These are phyloP conservation scores for Charadrius vociferus DNA, from an alignment of 2,113 vertebrate genomes.

Conservation along the genomic window DNA sequence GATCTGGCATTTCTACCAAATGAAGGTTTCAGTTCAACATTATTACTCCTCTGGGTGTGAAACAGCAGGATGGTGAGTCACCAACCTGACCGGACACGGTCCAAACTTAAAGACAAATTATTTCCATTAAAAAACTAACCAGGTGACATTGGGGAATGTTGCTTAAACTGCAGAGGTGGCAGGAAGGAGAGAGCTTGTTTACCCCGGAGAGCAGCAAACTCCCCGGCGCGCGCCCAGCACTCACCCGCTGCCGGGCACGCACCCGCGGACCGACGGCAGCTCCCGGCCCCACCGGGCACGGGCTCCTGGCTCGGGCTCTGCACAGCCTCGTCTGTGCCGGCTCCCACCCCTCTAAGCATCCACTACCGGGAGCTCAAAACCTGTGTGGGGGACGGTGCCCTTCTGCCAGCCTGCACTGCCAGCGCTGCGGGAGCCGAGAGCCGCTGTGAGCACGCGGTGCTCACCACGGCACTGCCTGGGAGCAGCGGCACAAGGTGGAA, in stretches of 20 bases:
- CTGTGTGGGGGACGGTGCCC: too few relatives aligned
- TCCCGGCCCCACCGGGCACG: rapidly evolving
- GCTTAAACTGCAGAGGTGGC: not conserved
- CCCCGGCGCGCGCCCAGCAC: rapidly evolving
- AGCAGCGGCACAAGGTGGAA: too few relatives aligned
- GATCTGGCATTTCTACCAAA: not conserved
- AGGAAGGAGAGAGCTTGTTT: not conserved
- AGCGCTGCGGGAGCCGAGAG: too few relatives aligned
- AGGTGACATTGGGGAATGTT: not conserved
- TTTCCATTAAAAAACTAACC: not conserved
- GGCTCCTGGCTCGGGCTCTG: not conserved
- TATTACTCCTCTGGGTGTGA: not conserved
- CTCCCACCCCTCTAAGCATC: too few relatives aligned
- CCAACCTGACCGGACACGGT: not conserved
- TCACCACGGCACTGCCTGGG: too few relatives aligned
- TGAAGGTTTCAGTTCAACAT: not conserved
- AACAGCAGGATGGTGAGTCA: not conserved
- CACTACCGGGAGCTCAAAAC: too few relatives aligned
- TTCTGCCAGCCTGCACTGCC: too few relatives aligned
- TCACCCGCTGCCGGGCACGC: rapidly evolving
- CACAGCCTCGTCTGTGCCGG: too few relatives aligned
- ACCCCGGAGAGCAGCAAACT: not conserved
- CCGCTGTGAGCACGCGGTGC: too few relatives aligned
- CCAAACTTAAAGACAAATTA: not conserved
- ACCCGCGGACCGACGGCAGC: rapidly evolving